Percentiles rank a stretch among this genome's conserved stretches.
Evolutionary conservation across 2,797 vertebrate genomes (phyloP).

Genomic region (Hoplostethus mediterraneus): DNA sequence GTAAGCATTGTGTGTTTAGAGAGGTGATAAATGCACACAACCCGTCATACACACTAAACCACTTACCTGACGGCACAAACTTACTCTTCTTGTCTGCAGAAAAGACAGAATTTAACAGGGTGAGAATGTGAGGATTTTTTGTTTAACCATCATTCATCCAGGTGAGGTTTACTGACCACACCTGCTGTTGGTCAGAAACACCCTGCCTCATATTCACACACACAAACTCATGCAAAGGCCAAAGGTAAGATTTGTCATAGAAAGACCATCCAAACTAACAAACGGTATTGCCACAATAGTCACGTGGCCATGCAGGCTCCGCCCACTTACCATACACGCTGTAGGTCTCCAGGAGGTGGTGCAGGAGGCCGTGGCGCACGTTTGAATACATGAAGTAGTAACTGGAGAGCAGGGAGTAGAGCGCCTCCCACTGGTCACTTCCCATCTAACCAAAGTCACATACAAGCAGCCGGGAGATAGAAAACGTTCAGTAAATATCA

Average conservation of each 20-base stretch:
- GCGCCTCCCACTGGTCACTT: constrained; percentile 70
- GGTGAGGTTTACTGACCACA: background rate
- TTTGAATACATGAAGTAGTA: constrained; percentile 87
- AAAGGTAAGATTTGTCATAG: background rate
- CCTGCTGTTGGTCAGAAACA: background rate
- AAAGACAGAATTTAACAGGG: constrained; percentile 12
- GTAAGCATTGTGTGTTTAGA: background rate
- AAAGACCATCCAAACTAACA: background rate
- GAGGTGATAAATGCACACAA: background rate
- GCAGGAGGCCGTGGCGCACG: constrained; percentile 82
- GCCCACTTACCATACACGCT: constrained; percentile 78
- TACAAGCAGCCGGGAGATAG: background rate
- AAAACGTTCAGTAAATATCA: background rate
- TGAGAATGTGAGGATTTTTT: background rate
- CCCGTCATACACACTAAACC: constrained; percentile 2
- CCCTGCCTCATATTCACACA: background rate
- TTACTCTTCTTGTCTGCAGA: constrained; percentile 41
- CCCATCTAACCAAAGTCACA: constrained; percentile 75
- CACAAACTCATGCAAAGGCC: background rate
- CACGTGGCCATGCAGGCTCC: background rate
- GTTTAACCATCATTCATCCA: background rate
- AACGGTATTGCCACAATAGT: background rate
- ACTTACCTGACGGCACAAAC: constrained; percentile 36
- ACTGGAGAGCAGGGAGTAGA: constrained; percentile 84
- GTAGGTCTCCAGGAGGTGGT: constrained; percentile 84